Conservation (phyloP, 2,888 invertebrate species). For the Caenorhabditis imperialis region DNA sequence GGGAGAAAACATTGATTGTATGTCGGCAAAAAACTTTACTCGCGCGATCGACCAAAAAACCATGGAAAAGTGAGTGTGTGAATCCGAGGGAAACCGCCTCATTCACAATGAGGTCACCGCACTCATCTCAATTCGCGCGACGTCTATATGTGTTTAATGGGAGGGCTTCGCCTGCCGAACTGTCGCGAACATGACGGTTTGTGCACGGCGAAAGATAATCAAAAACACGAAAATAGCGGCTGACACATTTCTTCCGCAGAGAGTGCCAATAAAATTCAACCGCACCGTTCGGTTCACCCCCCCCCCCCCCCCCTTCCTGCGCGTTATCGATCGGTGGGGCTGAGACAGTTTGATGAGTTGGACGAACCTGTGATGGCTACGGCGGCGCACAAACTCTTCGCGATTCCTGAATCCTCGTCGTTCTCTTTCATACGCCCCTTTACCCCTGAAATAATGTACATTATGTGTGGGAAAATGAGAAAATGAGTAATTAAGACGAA, state of each 20-base stretch:
- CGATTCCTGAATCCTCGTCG: slow-evolving; percentile 22
- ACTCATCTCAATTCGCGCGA: slow-evolving; percentile 34
- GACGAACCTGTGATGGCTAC: slow-evolving; percentile 35
- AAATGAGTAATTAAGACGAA: slow-evolving; percentile 10
- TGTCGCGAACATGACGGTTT: slow-evolving; percentile 50
- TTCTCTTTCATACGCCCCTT: slow-evolving; percentile 29
- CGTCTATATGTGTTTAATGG: slow-evolving; percentile 46
- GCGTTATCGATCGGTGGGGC: neutral
- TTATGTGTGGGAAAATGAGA: neutral
- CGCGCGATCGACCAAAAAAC: no score
- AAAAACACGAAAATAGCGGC: slow-evolving; percentile 15
- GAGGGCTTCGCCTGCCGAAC: slow-evolving; percentile 44
- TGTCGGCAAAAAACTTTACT: slow-evolving; percentile 27
- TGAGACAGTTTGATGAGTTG: slow-evolving; percentile 7
- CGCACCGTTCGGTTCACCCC: neutral
- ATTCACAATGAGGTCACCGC: slow-evolving; percentile 49
- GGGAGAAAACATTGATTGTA: slow-evolving; percentile 41
- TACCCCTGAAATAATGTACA: no score
- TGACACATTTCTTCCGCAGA: neutral
- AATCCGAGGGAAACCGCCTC: slow-evolving; percentile 8
- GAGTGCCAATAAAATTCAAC: neutral
- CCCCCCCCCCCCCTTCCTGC: neutral
- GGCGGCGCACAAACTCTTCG: slow-evolving; percentile 26
- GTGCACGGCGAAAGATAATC: slow-evolving; percentile 46
- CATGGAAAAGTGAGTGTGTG: no score